Percentiles rank a stretch among this genome's conserved stretches.
Evolutionary conservation across 2,888 invertebrate species (phyloP).

Genomic region (Conops quadrifasciatus): DNA sequence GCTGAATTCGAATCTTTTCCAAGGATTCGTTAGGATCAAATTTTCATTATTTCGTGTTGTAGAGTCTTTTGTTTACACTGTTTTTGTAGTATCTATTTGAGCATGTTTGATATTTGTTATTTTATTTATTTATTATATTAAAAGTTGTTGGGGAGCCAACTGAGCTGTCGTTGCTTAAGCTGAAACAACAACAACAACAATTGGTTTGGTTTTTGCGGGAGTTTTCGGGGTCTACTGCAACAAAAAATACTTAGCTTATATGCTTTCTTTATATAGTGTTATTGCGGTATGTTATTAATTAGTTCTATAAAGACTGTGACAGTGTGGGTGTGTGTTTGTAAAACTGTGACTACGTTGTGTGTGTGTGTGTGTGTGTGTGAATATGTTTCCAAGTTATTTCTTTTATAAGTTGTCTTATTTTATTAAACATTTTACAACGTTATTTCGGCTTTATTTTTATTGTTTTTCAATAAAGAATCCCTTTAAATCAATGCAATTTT

Average conservation of each 20-base stretch:
- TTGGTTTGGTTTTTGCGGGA: conserved; percentile 48
- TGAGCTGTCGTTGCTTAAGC: neutral
- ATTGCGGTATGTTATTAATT: neutral
- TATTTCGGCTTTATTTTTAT: neutral
- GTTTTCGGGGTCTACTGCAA: conserved; percentile 49
- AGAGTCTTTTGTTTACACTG: too few species aligned
- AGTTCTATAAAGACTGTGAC: neutral
- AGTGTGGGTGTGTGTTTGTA: neutral
- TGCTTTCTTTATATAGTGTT: too few species aligned
- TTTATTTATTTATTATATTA: conserved; percentile 8
- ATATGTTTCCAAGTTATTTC: neutral
- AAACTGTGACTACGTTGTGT: too few species aligned
- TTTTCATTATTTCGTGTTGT: too few species aligned
- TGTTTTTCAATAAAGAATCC: too few species aligned
- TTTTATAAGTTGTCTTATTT: neutral
- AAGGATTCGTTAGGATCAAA: too few species aligned
- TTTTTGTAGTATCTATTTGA: too few species aligned
- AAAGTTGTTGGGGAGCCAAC: conserved; percentile 22
- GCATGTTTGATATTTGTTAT: neutral
- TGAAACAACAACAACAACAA: conserved; percentile 23
- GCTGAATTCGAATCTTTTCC: too few species aligned
- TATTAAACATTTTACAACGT: neutral
- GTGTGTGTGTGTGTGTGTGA: neutral
- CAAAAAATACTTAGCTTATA: conserved; percentile 39
- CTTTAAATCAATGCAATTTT: too few species aligned